These are phyloP conservation scores for Ectemnius lituratus DNA, from an alignment of 2,888 invertebrate genomes.

Conservation along the genomic window DNA sequence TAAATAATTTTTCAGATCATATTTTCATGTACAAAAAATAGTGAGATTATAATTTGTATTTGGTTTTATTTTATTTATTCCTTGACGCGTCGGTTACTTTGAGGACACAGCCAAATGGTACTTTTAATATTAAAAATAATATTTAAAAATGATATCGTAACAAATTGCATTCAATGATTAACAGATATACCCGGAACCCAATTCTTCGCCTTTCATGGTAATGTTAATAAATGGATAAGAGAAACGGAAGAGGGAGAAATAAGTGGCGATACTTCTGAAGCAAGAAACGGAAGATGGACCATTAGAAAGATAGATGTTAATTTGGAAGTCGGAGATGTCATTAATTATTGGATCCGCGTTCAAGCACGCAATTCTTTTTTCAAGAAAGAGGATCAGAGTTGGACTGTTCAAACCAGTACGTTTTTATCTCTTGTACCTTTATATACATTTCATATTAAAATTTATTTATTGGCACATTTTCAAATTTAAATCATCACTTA, in stretches of 20 bases:
- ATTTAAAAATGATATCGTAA: conserved; percentile 1
- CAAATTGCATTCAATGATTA: not conserved
- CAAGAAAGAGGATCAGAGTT: conserved; percentile 74
- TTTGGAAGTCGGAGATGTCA: conserved; percentile 80
- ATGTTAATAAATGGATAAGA: conserved; percentile 80
- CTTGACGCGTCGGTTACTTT: too few relatives aligned
- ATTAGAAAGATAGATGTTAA: conserved; percentile 77
- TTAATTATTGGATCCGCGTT: conserved; percentile 83
- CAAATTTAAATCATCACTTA: too few relatives aligned
- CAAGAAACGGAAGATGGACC: conserved; percentile 79
- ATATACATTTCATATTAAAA: too few relatives aligned
- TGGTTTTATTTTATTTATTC: too few relatives aligned
- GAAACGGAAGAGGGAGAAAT: conserved; percentile 80
- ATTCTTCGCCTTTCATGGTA: conserved; percentile 83
- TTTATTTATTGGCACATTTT: too few relatives aligned
- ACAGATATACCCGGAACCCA: conserved; percentile 79
- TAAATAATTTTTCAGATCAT: too few relatives aligned
- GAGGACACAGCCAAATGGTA: too few relatives aligned
- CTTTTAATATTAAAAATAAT: too few relatives aligned
- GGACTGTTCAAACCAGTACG: conserved; percentile 30
- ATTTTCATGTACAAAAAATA: too few relatives aligned
- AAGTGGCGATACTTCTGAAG: conserved; percentile 77
- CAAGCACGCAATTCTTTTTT: conserved; percentile 79
- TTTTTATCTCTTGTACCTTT: not conserved
- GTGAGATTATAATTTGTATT: too few relatives aligned